phyloP scores from a whole-genome alignment of 2,888 invertebrate species.

The Liodrosophila aerea region DNA sequence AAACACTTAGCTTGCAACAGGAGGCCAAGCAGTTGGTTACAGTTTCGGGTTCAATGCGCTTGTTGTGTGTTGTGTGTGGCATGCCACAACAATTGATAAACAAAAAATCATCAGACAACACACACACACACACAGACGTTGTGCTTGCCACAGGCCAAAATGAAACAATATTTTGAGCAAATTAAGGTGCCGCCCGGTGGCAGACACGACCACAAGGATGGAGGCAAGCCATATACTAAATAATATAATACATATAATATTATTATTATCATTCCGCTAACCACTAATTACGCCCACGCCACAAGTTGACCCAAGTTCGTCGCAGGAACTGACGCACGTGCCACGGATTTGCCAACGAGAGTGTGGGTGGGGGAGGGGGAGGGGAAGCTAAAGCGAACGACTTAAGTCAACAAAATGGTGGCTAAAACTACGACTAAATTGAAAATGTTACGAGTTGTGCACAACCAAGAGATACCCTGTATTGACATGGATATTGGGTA shows the following conservation, averaged over 20 bases:
- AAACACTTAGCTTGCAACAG: conserved; percentile 49
- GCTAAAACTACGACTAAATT: conserved; percentile 13
- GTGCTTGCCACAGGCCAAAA: conserved; percentile 18
- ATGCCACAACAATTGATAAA: conserved; percentile 61
- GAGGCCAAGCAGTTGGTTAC: conserved; percentile 53
- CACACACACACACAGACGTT: too few species aligned
- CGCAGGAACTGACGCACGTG: conserved; percentile 43
- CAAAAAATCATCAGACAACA: conserved; percentile 55
- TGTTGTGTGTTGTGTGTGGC: conserved; percentile 26
- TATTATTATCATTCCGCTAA: conserved; percentile 29
- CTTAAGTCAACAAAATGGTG: conserved; percentile 44
- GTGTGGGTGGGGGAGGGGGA: neutral
- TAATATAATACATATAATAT: too few species aligned
- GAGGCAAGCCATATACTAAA: neutral
- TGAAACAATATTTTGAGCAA: conserved; percentile 43
- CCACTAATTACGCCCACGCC: conserved; percentile 56
- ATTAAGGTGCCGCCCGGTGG: conserved; percentile 69
- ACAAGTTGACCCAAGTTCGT: conserved; percentile 42
- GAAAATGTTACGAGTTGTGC: too few species aligned
- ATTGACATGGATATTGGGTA: neutral
- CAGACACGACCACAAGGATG: conserved; percentile 50
- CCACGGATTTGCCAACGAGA: conserved; percentile 36
- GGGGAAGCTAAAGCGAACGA: conserved; percentile 15
- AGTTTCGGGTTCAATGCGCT: conserved; percentile 69
- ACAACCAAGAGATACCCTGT: conserved; percentile 13